phyloP scores from a whole-genome alignment of 2,888 invertebrate species.

The Leptopilina myrica region DNA sequence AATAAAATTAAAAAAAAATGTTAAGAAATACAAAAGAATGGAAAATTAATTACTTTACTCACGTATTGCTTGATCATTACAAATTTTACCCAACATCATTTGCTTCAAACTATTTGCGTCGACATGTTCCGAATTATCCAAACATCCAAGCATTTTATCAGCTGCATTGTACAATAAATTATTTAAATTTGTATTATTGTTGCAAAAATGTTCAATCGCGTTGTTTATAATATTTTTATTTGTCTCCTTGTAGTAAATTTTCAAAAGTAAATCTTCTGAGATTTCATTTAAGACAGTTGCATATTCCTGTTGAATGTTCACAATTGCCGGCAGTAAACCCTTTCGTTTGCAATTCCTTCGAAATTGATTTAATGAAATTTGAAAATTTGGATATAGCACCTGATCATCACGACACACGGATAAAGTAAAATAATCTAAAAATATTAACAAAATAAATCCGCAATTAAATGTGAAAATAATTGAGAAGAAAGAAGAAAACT shows the following conservation, averaged over 20 bases:
- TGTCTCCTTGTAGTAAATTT: slow-evolving; percentile 4
- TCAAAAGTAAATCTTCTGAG: slow-evolving; percentile 18
- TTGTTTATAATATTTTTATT: neutral
- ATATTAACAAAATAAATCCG: neutral
- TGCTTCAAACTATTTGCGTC: neutral
- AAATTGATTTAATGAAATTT: slow-evolving; percentile 14
- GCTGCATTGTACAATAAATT: slow-evolving; percentile 17
- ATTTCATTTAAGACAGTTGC: slow-evolving; percentile 14
- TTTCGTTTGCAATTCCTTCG: neutral
- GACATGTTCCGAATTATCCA: neutral
- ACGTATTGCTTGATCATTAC: slow-evolving; percentile 3
- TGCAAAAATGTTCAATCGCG: neutral
- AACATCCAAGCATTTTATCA: slow-evolving; percentile 14
- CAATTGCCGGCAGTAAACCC: neutral
- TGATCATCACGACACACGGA: neutral
- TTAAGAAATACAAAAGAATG: too few species aligned
- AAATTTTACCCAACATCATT: slow-evolving; percentile 18
- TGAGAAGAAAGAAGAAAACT: too few species aligned
- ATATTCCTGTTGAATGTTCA: slow-evolving; percentile 13
- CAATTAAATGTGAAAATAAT: too few species aligned
- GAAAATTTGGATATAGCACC: slow-evolving; percentile 9
- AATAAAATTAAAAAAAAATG: too few species aligned
- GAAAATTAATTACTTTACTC: neutral
- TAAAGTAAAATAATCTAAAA: neutral
- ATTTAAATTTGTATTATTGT: slow-evolving; percentile 2